Base-by-base conservation (phyloP, 2,888 invertebrate species). In the Anthoptus insignis region DNA sequence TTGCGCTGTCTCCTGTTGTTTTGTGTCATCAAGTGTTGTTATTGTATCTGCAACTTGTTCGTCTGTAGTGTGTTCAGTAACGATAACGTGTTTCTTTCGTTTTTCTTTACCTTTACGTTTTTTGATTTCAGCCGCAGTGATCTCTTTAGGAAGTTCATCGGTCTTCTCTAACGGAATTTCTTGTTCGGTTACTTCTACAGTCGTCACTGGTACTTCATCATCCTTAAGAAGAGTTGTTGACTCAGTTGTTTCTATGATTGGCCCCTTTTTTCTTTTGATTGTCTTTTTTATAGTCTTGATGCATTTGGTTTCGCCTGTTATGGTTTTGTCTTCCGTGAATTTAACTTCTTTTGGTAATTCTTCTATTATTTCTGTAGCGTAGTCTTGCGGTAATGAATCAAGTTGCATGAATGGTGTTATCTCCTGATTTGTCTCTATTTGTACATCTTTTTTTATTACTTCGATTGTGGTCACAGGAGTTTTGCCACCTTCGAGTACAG, bases 321-420 rank as follows among this genome's bases (percentile, higher is more conserved):
- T 73, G 1, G 89, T 86, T 8, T 81, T 78, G 9, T 89, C 84
- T 73, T 90, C 87, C 21, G 42, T 45, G 16, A 88, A 72, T 27
- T 84, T 81, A 1, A 87, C 80, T 0, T 60, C 60, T 58, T 75
- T 72, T 13, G 72, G 75, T 50, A 52, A 21, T 52, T 79, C 76
- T 53, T 75, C 71, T 0, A 77, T 34, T 0, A 87, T 79, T 63
- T 80, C 60, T 50, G 77, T 79, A 52, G 67, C 79, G 67, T 76
- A 66, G 5, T 59, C 63, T 59, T 39, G 76, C 63, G 73, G 76
- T 78, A 60, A 9, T 66, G 70, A 49, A 72, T 79, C 53, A 7
- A 13, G 14, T 8, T 5, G 39, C 22, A 72, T 32, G 9, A 32
- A 82, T 53, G 11, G 66, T 84, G 67, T 24, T 63, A 53, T 0